Conservation (phyloP, 1,140 invertebrate genomes). For the Euwallacea similis region DNA sequence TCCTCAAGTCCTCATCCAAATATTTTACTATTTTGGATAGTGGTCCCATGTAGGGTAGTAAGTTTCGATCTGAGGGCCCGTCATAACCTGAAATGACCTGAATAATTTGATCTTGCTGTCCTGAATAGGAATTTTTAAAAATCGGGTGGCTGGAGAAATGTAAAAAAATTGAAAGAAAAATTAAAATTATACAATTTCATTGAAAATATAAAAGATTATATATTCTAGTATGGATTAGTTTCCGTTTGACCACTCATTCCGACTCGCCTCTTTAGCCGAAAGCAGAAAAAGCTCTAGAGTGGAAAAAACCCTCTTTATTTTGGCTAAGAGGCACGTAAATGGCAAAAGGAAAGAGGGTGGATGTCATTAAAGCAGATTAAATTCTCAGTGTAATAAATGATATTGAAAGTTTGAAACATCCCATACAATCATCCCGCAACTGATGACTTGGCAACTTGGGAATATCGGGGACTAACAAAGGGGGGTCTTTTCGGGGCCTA, state of each 20-base stretch:
- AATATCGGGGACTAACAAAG: slow-evolving; percentile 37
- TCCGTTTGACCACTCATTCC: no score
- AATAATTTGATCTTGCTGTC: no score
- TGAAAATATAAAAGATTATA: not conserved
- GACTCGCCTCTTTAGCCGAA: not conserved
- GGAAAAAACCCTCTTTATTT: slow-evolving; percentile 19
- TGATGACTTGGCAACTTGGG: slow-evolving; percentile 51
- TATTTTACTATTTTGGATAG: no score
- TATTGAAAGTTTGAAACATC: slow-evolving; percentile 50
- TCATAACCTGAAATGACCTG: no score
- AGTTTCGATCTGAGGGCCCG: no score
- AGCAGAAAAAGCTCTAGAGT: not conserved
- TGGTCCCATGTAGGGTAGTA: no score
- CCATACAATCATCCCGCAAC: slow-evolving; percentile 49
- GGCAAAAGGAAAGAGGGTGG: slow-evolving; percentile 33
- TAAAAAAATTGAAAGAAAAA: no score
- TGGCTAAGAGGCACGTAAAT: slow-evolving; percentile 25
- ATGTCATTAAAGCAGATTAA: slow-evolving; percentile 47
- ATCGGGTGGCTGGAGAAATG: no score
- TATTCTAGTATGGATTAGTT: no score
- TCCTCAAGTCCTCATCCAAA: no score
- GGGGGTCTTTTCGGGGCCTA: slow-evolving; percentile 11
- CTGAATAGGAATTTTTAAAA: no score
- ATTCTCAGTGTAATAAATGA: slow-evolving; percentile 46
- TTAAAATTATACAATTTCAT: not conserved